Conservation (phyloP, 2,113 vertebrate genomes). For the Agapornis roseicollis region DNA sequence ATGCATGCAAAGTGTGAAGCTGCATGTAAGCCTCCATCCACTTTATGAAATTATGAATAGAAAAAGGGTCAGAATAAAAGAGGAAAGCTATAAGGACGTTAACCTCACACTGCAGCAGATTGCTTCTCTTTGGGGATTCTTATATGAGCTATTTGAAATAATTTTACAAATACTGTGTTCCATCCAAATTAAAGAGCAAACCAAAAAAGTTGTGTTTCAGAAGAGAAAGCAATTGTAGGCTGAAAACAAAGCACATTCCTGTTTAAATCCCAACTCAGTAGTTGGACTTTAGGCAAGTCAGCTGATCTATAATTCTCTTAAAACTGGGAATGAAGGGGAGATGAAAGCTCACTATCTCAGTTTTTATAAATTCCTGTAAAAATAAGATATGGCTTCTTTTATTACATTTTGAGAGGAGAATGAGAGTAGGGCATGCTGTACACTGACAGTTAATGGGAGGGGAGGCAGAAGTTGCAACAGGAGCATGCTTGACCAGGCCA, state of each 20-base stretch:
- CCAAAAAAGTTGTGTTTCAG: neutral
- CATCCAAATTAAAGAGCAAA: neutral
- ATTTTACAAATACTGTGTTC: neutral
- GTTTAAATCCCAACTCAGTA: neutral
- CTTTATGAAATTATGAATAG: neutral
- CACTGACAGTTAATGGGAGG: neutral
- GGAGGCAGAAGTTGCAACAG: neutral
- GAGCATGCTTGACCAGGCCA: neutral
- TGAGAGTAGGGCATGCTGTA: neutral
- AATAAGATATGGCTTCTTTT: neutral
- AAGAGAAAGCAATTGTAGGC: neutral
- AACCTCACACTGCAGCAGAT: neutral
- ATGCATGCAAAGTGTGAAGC: neutral
- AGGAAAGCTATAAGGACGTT: neutral
- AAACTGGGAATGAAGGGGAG: neutral
- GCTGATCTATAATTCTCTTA: neutral
- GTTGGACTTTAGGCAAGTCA: neutral
- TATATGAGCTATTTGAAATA: neutral
- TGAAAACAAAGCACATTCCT: neutral
- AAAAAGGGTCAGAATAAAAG: neutral
- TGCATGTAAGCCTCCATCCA: neutral
- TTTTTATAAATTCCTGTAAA: neutral
- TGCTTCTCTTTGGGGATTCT: neutral
- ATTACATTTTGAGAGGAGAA: neutral
- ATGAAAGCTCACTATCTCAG: neutral